Conservation (phyloP, 2,888 invertebrate species). For the Ochropacha duplaris region DNA sequence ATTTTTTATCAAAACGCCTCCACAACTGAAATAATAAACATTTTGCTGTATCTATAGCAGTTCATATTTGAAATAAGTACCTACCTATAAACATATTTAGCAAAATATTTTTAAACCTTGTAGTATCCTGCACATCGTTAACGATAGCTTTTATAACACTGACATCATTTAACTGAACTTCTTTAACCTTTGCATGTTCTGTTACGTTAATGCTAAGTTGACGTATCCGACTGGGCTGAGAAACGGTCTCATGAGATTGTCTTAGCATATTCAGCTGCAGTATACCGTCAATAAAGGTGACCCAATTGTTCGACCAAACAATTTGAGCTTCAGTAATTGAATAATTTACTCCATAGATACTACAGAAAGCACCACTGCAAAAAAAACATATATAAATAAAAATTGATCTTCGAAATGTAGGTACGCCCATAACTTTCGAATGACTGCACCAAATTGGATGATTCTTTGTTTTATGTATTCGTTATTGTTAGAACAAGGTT, state of each 20-base stretch:
- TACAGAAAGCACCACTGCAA: constrained; percentile 45
- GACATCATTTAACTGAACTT: constrained; percentile 12
- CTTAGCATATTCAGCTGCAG: constrained; percentile 88
- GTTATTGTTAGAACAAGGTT: no score
- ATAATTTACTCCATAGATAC: constrained; percentile 29
- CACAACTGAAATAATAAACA: constrained; percentile 42
- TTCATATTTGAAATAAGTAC: neutral
- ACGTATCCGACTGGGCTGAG: constrained; percentile 76
- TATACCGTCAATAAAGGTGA: constrained; percentile 90
- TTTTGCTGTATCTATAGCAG: constrained; percentile 47
- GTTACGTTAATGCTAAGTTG: constrained; percentile 10
- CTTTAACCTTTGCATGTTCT: constrained; percentile 24
- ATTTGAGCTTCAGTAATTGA: constrained; percentile 48
- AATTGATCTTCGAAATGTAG: no score
- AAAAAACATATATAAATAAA: no score
- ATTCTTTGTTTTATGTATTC: no score
- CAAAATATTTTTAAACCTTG: constrained; percentile 34
- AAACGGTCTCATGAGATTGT: constrained; percentile 81
- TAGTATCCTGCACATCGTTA: constrained; percentile 24
- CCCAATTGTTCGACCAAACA: constrained; percentile 90
- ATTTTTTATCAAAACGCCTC: constrained; percentile 45
- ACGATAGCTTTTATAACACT: constrained; percentile 29
- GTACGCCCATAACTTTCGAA: no score
- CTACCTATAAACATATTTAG: neutral
- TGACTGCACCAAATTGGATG: no score